Evolutionary conservation across 1,140 invertebrate genomes (phyloP).

Genomic region (Drosophila watanabei): DNA sequence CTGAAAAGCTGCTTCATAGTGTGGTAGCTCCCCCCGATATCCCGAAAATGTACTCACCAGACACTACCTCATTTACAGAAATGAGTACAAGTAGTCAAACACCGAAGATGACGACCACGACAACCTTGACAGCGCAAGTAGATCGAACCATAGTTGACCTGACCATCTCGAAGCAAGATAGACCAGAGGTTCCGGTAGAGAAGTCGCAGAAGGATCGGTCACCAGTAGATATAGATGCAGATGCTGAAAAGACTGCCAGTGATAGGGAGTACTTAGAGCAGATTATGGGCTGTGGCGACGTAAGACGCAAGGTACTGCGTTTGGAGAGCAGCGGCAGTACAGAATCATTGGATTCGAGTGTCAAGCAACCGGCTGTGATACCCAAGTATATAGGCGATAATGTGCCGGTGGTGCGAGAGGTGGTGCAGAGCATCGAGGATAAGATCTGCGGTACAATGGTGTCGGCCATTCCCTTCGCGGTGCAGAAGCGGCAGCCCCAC

Average conservation of each 20-base stretch:
- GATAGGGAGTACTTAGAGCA: conserved; percentile 79
- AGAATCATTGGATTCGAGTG: conserved; percentile 53
- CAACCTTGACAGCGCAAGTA: conserved; percentile 58
- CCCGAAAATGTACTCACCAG: conserved; percentile 66
- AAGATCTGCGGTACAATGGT: conserved; percentile 62
- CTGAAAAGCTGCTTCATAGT: conserved; percentile 83
- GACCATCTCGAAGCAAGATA: conserved; percentile 18
- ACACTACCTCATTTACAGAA: conserved; percentile 86
- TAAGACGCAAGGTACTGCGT: conserved; percentile 74
- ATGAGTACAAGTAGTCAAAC: conserved; percentile 85
- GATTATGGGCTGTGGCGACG: conserved; percentile 77
- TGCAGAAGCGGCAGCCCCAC: conserved; percentile 52
- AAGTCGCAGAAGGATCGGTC: conserved; percentile 20
- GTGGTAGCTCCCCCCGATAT: conserved; percentile 66
- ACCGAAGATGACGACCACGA: conserved; percentile 63
- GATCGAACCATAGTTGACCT: conserved; percentile 71
- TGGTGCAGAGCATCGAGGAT: conserved; percentile 77
- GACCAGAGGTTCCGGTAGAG: neutral
- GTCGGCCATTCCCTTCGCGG: conserved; percentile 70
- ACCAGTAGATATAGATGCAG: conserved; percentile 23
- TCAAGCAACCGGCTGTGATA: conserved; percentile 19
- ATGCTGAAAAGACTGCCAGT: conserved; percentile 39
- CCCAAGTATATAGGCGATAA: conserved; percentile 71
- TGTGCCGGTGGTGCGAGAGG: conserved; percentile 69
- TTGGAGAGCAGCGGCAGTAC: conserved; percentile 72